phyloP scores from a whole-genome alignment of 2,797 vertebrate genomes.

The Falco berigora region DNA sequence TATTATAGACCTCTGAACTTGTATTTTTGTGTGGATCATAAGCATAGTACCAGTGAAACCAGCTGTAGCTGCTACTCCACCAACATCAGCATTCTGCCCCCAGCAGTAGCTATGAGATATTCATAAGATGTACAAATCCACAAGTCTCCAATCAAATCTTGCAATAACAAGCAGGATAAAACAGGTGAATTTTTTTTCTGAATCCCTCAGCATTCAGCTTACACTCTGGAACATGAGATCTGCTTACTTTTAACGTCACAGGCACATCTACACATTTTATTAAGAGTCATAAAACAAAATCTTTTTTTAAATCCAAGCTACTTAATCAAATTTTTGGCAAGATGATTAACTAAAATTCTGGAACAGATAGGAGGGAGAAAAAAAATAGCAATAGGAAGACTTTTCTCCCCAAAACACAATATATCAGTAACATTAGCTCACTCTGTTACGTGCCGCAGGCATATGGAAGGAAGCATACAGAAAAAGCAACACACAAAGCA shows the following conservation, averaged over 20 bases:
- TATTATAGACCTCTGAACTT: not conserved
- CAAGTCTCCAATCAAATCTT: not conserved
- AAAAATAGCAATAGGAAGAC: not conserved
- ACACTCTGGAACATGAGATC: not conserved
- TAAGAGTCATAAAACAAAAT: not conserved
- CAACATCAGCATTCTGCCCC: not conserved
- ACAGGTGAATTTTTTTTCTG: not conserved
- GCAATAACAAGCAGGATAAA: not conserved
- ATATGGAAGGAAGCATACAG: not conserved
- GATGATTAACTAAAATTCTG: not conserved
- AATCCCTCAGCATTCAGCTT: not conserved
- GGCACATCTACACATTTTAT: not conserved
- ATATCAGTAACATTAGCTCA: not conserved
- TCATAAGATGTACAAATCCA: not conserved
- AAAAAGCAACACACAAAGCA: not conserved
- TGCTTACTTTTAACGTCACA: not conserved
- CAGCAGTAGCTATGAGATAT: not conserved
- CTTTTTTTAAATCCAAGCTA: not conserved
- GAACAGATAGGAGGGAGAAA: not conserved
- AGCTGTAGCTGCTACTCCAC: not conserved
- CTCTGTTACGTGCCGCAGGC: not conserved
- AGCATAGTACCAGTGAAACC: not conserved
- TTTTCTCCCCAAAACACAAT: not conserved
- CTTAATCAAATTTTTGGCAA: not conserved
- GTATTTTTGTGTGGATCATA: not conserved